Percentiles rank a stretch among this genome's conserved stretches.
These are phyloP conservation scores for Rotaria macrura DNA, from an alignment of 2,888 invertebrate genomes.

Conservation along the genomic window DNA sequence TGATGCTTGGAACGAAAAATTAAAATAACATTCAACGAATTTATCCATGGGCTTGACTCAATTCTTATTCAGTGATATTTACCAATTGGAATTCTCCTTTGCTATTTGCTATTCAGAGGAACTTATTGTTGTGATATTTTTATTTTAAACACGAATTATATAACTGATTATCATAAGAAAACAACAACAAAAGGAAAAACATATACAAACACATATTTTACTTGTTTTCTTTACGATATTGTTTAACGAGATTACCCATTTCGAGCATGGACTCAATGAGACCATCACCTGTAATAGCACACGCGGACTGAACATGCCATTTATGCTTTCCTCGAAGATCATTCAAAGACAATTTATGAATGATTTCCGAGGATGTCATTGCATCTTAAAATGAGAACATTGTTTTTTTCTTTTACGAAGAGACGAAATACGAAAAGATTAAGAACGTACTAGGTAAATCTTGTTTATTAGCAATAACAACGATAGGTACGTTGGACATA, in stretches of 20 bases:
- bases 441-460: conserved; percentile 41
- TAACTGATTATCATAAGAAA: too few species aligned
- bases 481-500: conserved; percentile 46
- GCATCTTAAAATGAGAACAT: conserved; percentile 38
- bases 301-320: conserved; percentile 47
- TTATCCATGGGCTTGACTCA: neutral
- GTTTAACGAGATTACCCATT: conserved; percentile 43
- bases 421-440: too few species aligned
- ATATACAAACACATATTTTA: neutral
- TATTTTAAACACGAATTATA: neutral
- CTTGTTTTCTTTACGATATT: conserved; percentile 30
- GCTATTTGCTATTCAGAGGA: neutral
- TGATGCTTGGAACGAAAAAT: neutral
- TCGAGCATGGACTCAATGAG: conserved; percentile 45
- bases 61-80: neutral
- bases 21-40: neutral
- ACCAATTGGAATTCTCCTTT: neutral
- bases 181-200: too few species aligned
- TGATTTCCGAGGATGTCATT: conserved; percentile 39
- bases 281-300: conserved; percentile 46
- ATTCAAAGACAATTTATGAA: conserved; percentile 39
- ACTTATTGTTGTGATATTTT: neutral
- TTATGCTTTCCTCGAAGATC: conserved; percentile 38
- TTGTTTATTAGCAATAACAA: conserved; percentile 48
- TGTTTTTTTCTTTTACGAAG: neutral